These are phyloP conservation scores for Meta bourneti DNA, from an alignment of 2,888 invertebrate species.

Conservation along the genomic window DNA sequence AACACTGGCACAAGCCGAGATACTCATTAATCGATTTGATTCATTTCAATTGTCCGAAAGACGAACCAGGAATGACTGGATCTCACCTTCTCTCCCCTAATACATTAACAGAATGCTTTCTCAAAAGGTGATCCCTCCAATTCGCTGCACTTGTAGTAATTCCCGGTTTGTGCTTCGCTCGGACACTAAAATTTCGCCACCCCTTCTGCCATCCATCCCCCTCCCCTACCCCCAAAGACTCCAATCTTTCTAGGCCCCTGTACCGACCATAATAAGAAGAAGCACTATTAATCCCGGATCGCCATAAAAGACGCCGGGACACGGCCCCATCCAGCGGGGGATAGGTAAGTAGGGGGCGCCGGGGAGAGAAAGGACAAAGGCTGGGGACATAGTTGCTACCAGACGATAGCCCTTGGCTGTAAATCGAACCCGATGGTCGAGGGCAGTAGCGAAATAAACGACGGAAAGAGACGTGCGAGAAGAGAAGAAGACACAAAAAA, in stretches of 20 bases:
- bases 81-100: background rate
- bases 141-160: slow-evolving; percentile 57
- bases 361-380: slow-evolving; percentile 30
- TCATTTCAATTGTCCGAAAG: background rate
- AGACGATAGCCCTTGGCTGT: slow-evolving; percentile 54
- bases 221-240: background rate
- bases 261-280: slow-evolving; percentile 72
- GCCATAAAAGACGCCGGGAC: slow-evolving; percentile 70
- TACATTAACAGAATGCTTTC: slow-evolving; percentile 13
- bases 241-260: slow-evolving; percentile 38
- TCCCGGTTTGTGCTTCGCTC: slow-evolving; percentile 45
- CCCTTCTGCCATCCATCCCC: slow-evolving; percentile 1
- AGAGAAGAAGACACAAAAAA: slow-evolving; percentile 10
- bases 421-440: slow-evolving; percentile 70
- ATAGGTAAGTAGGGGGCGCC: slow-evolving; percentile 39
- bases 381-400: slow-evolving; percentile 53
- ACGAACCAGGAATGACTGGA: background rate
- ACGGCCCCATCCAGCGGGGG: slow-evolving; percentile 22
- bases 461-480: slow-evolving; percentile 19
- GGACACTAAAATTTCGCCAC: slow-evolving; percentile 53
- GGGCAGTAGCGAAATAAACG: slow-evolving; percentile 39
- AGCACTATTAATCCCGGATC: slow-evolving; percentile 75
- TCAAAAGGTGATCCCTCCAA: slow-evolving; percentile 35
- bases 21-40: background rate
- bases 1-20: too few relatives aligned